A percentile compares a stretch with the other conserved stretches of the same genome.
Evolutionary conservation across 2,113 vertebrate genomes (phyloP).

Genomic region (Lamprotornis superbus): DNA sequence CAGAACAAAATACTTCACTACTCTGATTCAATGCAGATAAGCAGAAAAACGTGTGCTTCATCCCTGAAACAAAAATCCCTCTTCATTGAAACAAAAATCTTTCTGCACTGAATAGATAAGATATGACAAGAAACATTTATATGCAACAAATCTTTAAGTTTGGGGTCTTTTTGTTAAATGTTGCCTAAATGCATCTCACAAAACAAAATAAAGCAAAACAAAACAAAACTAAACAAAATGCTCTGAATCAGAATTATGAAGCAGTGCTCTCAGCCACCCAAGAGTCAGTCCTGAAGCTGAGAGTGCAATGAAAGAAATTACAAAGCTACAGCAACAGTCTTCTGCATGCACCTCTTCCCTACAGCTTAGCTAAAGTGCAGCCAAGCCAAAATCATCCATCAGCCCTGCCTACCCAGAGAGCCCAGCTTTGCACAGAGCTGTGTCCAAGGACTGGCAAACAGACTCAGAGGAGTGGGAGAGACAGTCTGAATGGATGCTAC

Average conservation of each 20-base stretch:
- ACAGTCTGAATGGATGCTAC: accelerated
- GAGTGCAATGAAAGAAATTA: neutral
- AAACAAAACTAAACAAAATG: neutral
- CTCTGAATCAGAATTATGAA: neutral
- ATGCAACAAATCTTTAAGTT: neutral
- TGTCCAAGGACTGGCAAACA: neutral
- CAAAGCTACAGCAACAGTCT: neutral
- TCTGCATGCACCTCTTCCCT: neutral
- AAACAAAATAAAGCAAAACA: neutral
- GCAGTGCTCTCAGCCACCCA: neutral
- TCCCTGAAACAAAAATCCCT: neutral
- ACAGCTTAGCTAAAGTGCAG: neutral
- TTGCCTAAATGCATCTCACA: neutral
- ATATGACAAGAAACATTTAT: neutral
- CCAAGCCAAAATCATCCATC: neutral
- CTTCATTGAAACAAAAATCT: neutral
- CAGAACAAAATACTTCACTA: neutral
- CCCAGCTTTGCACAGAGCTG: neutral
- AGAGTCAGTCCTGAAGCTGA: neutral
- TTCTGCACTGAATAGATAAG: neutral
- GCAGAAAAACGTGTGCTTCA: neutral
- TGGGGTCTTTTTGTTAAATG: neutral
- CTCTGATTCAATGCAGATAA: neutral
- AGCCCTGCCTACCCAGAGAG: neutral
- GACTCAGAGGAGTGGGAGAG: neutral